Percentiles rank a stretch among this genome's conserved stretches.
Conservation (phyloP, 1,140 invertebrate species). For the Temnothorax nylanderi region DNA sequence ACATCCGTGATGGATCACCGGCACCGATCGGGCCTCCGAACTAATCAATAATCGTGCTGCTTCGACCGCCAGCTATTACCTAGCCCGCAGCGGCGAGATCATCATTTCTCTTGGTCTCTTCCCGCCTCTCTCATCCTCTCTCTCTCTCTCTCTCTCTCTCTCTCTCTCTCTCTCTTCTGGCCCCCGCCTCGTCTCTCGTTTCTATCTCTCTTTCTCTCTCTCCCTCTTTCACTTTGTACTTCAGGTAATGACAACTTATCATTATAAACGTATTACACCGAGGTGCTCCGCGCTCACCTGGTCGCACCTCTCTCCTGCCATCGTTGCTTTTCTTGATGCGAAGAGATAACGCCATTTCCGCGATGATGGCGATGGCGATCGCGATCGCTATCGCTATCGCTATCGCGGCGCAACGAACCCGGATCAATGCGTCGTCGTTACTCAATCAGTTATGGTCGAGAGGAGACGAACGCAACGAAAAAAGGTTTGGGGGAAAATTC, state of each 20-base stretch:
- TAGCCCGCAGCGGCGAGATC: conserved; percentile 78
- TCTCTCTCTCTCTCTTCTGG: conserved; percentile 7
- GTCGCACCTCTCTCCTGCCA: conserved; percentile 45
- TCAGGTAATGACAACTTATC: conserved; percentile 80
- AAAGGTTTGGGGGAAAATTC: conserved; percentile 41
- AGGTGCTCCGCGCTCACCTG: conserved; percentile 56
- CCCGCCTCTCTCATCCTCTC: conserved; percentile 30
- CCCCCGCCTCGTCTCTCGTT: neutral
- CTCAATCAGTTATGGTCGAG: conserved; percentile 65
- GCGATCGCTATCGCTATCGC: conserved; percentile 62
- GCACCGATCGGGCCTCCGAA: conserved; percentile 80
- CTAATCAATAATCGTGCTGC: conserved; percentile 82
- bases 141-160: conserved; percentile 22
- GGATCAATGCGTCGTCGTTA: conserved; percentile 67
- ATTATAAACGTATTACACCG: conserved; percentile 83
- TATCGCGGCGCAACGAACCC: conserved; percentile 47
- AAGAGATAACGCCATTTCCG: conserved; percentile 67
- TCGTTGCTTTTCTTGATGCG: conserved; percentile 49
- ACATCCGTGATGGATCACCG: conserved; percentile 80
- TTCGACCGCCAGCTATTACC: conserved; percentile 78
- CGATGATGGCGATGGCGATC: conserved; percentile 62
- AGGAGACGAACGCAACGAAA: conserved; percentile 6
- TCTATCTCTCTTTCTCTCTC: conserved; percentile 24
- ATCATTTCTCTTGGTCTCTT: conserved; percentile 81
- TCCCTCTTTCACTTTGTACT: conserved; percentile 51